A percentile compares a stretch with the other conserved stretches of the same genome.
These are phyloP conservation scores for Pempheris klunzingeri DNA, from an alignment of 2,797 vertebrate species.

Conservation along the genomic window DNA sequence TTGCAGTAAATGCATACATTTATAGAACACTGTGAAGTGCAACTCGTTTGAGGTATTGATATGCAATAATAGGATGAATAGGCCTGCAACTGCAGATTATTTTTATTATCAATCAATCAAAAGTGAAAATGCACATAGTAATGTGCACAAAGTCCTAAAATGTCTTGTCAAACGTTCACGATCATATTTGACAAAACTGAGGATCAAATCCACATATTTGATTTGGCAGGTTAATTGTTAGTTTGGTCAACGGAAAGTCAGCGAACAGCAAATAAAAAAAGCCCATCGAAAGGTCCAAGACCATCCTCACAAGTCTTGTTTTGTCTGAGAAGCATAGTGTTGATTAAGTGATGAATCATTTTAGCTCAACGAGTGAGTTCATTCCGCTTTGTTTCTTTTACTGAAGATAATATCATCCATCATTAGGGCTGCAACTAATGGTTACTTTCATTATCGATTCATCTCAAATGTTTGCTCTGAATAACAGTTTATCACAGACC, in stretches of 20 bases:
- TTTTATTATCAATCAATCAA: slow-evolving; percentile 12
- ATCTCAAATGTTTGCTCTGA: too few relatives aligned
- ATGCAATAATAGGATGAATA: slow-evolving; percentile 17
- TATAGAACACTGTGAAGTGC: slow-evolving; percentile 47
- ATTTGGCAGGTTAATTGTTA: too few relatives aligned
- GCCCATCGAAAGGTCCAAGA: neutral
- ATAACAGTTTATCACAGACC: neutral
- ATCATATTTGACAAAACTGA: neutral
- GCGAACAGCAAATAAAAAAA: too few relatives aligned
- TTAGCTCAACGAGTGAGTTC: neutral
- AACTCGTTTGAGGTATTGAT: slow-evolving; percentile 51
- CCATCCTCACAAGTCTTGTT: neutral
- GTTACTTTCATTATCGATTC: neutral
- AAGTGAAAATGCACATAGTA: too few relatives aligned
- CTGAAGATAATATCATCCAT: neutral
- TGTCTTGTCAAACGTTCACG: neutral
- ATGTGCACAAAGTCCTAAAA: neutral
- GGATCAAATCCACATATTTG: neutral
- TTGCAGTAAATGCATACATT: slow-evolving; percentile 44
- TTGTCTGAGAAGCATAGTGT: neutral
- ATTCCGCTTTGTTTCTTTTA: neutral
- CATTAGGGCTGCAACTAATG: accelerated
- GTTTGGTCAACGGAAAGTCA: too few relatives aligned
- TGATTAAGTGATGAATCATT: too few relatives aligned
- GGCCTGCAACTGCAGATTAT: neutral